Evolutionary conservation across 2,888 invertebrate species (phyloP), one percentile per base, ranked within the genome.

Genomic region (Trypoxylon attenuatum): DNA sequence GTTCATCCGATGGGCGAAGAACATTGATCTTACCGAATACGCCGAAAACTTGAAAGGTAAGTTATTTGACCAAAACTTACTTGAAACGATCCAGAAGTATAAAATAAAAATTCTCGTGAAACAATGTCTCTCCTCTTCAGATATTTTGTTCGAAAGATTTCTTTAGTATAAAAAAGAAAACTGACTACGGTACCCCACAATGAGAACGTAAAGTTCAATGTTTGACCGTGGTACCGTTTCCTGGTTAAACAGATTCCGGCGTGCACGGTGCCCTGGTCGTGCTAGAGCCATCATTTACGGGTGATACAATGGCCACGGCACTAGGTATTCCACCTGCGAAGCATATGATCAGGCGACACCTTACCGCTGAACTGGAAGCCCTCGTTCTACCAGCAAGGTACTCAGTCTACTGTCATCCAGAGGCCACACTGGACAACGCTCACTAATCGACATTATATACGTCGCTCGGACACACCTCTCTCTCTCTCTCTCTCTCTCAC

Each of bases 201-300:
- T n/a, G n/a, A n/a, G n/a, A n/a, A n/a, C n/a, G n/a, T n/a, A n/a
- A n/a, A n/a, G n/a, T n/a, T n/a, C n/a, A n/a, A n/a, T n/a, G n/a
- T n/a, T n/a, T n/a, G n/a, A n/a, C n/a, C n/a, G n/a, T n/a, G n/a
- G n/a, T n/a, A n/a, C n/a, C n/a, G n/a, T n/a, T n/a, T n/a, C n/a
- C n/a, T n/a, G n/a, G 22, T 19, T 38, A 19, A 19, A 21, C 49
- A 94, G 96, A 97, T 87, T 96, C 96, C 83, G 98, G 98, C 77
- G 96, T 98, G 5, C 97, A 98, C 84, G 97, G 98, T 64, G 97
- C 97, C 8, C 89, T 98, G 69, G 96, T 97, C 52, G 97, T 97
- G 13, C 88, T 98, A 80, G 97, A 98, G 85, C 95, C 96, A 13
- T 96, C 96, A 10, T 97, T 98, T 88, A 96, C 94, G 57, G 96